These are phyloP conservation scores for Pristionchus entomophagus DNA, from an alignment of 2,888 invertebrate species.

Conservation along the genomic window DNA sequence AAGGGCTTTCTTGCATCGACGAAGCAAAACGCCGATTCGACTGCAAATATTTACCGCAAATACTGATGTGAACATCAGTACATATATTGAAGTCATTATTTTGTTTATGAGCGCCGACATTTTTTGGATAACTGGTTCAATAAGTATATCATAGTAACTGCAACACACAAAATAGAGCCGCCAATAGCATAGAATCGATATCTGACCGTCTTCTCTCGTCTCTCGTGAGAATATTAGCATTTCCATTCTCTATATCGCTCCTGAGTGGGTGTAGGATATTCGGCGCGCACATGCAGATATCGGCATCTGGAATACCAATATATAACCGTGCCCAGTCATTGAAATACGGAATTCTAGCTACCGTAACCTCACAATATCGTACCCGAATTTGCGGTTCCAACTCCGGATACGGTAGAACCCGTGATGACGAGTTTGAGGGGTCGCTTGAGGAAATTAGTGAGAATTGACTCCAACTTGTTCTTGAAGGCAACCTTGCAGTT, in stretches of 20 bases:
- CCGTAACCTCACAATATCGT: background rate
- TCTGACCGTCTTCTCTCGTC: background rate
- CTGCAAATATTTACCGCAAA: no score
- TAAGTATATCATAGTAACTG: no score
- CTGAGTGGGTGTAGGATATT: background rate
- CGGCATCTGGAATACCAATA: background rate
- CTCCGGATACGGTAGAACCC: conserved; percentile 41
- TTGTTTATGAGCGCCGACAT: no score
- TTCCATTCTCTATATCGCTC: background rate
- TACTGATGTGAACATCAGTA: no score
- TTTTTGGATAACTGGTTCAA: no score
- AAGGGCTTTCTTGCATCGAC: background rate
- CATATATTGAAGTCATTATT: no score
- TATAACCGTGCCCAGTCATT: background rate
- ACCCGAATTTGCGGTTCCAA: conserved; percentile 36
- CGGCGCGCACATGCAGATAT: conserved; percentile 17
- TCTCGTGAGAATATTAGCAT: no score
- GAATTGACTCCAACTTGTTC: background rate
- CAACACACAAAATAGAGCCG: no score
- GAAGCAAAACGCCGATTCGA: background rate
- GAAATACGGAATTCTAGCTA: no score
- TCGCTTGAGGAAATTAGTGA: background rate
- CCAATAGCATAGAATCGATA: no score
- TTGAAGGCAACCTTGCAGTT: conserved; percentile 25
- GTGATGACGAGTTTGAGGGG: conserved; percentile 38